Evolutionary conservation across 92 coral and sea anemone species (phyloP), one percentile per base, ranked within the genome.

Genomic region (Zoanthus gigantus): DNA sequence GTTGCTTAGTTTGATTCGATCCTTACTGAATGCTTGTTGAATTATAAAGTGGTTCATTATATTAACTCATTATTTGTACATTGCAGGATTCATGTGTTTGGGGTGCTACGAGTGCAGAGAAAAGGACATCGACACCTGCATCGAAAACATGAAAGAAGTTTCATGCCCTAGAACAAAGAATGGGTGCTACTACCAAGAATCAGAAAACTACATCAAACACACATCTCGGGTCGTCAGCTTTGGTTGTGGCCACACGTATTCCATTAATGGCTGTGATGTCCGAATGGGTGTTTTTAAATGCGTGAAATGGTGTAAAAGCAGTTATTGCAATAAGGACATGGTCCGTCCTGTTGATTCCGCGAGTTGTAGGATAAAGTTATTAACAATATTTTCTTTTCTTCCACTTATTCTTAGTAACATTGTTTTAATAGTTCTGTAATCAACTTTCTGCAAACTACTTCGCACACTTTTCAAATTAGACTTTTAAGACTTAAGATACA

Each of bases 201-300:
- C 85, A 66, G 85, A 81, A n/a, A 81, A 81, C 74, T 81, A 81
- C 75, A 46, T 81, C 44, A 81, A 81, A 45, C 85, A 81, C 57
- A 81, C 85, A 4, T 71, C 73, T 9, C 74, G 93, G 85, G 73
- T 71, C 3, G 90, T 90, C 1, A 71, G 54, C 0, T 46, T 86
- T 67, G 93, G 93, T 28, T 90, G 93, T 82, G 93, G 93, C 15
- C 34, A 71, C 1, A 79, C 60, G 18, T 72, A 90, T 46, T 79
- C 88, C 78, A 12, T 89, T 15, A 89, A 78, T 57, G 93, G 93
- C 7, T 90, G 90, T 44, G 93, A 90, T 67, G 90, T 79, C 46
- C 32, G 93, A 52, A 90, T 90, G 93, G 93, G 93, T 42, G 37
- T 87, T 45, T 74, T 79, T 31, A 86, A 90, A 58, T 90, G 93